Conservation (phyloP, 2,113 vertebrate genomes). For the Phycodurus eques region DNA sequence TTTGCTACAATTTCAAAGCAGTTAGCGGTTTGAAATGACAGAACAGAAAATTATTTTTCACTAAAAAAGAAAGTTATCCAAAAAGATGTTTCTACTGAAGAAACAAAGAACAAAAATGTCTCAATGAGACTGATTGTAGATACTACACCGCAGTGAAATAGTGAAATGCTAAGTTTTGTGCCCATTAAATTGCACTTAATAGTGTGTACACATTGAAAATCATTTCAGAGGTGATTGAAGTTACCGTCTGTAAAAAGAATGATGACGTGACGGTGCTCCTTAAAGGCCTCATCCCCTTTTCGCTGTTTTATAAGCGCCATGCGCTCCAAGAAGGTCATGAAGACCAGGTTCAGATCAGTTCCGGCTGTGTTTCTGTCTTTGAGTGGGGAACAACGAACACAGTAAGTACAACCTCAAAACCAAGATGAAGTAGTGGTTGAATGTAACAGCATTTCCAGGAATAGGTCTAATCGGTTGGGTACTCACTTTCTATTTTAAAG, state of each 20-base stretch:
- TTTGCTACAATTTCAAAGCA: background rate
- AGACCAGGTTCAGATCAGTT: constrained; percentile 65
- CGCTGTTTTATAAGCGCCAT: constrained; percentile 42
- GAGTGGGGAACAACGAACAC: constrained; percentile 1
- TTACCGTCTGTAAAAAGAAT: constrained; percentile 77
- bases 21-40: background rate
- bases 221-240: constrained; percentile 6
- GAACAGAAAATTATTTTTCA: background rate
- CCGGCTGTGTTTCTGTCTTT: constrained; percentile 47
- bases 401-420: background rate
- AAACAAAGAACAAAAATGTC: background rate
- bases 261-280: constrained; percentile 59
- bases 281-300: constrained; percentile 14
- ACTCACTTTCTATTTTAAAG: constrained; percentile 47
- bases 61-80: too few relatives aligned
- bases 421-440: background rate
- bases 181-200: background rate
- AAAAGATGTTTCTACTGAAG: background rate
- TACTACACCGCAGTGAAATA: background rate
- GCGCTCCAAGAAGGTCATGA: constrained; percentile 26
- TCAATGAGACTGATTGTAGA: background rate
- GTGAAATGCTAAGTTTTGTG: background rate
- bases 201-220: background rate
- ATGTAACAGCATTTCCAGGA: background rate
- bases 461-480: background rate